Conservation (phyloP, 2,888 invertebrate genomes). For the Octodonta nipae region DNA sequence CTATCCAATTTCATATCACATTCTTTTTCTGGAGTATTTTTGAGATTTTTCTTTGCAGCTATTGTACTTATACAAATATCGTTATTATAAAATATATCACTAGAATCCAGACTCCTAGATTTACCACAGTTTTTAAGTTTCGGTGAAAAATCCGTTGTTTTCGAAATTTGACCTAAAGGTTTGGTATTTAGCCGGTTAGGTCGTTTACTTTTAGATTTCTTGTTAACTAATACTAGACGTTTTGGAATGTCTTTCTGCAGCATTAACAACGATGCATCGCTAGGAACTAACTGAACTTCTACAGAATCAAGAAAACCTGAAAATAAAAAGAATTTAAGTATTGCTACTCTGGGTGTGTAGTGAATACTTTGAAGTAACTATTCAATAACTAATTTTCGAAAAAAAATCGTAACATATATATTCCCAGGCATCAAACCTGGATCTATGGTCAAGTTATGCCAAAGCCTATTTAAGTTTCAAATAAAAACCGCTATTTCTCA, state of each 20-base stretch:
- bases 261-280: constrained; percentile 58
- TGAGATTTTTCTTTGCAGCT: constrained; percentile 15
- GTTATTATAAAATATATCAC: constrained; percentile 54
- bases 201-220: constrained; percentile 28
- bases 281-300: constrained; percentile 59
- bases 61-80: constrained; percentile 12
- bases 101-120: constrained; percentile 74
- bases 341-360: too few relatives aligned
- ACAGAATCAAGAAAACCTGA: constrained; percentile 53
- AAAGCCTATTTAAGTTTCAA: too few relatives aligned
- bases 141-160: constrained; percentile 14
- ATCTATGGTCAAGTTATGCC: too few relatives aligned
- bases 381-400: too few relatives aligned
- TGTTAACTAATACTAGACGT: constrained; percentile 59
- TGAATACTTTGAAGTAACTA: too few relatives aligned
- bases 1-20: too few relatives aligned
- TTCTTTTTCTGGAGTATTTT: constrained; percentile 26
- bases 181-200: constrained; percentile 19
- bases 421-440: too few relatives aligned
- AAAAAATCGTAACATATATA: too few relatives aligned
- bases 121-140: constrained; percentile 52
- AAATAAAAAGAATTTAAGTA: too few relatives aligned
- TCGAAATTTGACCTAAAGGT: constrained; percentile 16
- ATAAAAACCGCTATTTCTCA: too few relatives aligned
- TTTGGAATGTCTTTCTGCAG: constrained; percentile 64